These are phyloP conservation scores for Ptychobarbus kaznakovi DNA, from an alignment of 2,797 vertebrate genomes.

Conservation along the genomic window DNA sequence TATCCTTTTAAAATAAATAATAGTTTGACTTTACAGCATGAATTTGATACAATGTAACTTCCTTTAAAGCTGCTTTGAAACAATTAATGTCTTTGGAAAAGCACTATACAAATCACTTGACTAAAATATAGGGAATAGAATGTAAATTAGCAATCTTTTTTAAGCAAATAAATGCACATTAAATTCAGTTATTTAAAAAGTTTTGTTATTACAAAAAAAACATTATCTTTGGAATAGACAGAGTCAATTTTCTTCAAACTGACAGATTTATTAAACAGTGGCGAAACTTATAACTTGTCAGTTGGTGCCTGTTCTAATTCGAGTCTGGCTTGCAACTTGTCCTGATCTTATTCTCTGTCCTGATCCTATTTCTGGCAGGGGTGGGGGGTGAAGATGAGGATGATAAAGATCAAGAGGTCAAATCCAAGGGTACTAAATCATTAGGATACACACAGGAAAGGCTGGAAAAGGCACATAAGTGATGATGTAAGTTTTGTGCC, in stretches of 20 bases:
- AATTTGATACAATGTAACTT: not conserved
- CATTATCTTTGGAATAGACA: not conserved
- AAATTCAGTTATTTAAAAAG: not conserved
- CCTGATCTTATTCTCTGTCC: not conserved
- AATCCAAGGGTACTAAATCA: constrained; percentile 26
- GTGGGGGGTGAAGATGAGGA: not conserved
- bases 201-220: too few relatives aligned
- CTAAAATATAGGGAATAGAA: not conserved
- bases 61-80: not conserved
- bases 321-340: constrained; percentile 1
- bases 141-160: not conserved
- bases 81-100: not conserved
- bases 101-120: not conserved
- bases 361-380: not conserved
- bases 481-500: constrained; percentile 48
- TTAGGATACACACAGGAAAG: constrained; percentile 6
- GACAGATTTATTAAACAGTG: not conserved
- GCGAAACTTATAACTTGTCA: not conserved
- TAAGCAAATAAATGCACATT: not conserved
- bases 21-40: not conserved
- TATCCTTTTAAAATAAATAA: not conserved
- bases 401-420: constrained; percentile 25
- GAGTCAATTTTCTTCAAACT: not conserved
- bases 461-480: constrained; percentile 34
- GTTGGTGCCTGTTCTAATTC: not conserved